Conservation (phyloP, 2,797 vertebrate genomes). For the Sorex maritimensis region DNA sequence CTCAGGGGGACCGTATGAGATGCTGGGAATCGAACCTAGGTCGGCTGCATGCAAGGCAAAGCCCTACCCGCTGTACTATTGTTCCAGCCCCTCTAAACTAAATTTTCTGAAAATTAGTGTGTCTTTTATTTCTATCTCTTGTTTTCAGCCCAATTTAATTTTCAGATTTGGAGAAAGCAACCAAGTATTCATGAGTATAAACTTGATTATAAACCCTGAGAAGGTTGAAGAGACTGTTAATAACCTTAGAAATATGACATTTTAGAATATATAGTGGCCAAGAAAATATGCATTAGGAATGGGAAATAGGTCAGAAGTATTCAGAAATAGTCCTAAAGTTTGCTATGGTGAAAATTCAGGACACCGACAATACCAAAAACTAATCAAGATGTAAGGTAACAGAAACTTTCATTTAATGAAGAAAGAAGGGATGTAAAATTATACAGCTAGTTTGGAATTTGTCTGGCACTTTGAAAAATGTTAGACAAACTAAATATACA, state of each 20-base stretch:
- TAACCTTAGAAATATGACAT: not conserved
- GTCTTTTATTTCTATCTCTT: slow-evolving; percentile 4
- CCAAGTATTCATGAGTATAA: slow-evolving; percentile 34
- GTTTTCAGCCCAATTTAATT: slow-evolving; percentile 37
- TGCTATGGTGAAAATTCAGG: not conserved
- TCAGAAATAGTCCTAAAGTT: not conserved
- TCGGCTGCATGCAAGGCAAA: too few species aligned
- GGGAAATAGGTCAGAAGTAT: not conserved
- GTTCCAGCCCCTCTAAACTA: slow-evolving; percentile 15
- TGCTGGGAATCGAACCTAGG: too few species aligned
- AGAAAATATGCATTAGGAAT: not conserved
- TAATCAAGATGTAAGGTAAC: not conserved
- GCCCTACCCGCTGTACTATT: too few species aligned
- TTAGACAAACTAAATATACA: too few species aligned
- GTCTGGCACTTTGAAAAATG: not conserved
- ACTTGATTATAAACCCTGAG: slow-evolving; percentile 35
- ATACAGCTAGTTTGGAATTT: not conserved
- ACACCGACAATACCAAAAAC: not conserved
- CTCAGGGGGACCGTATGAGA: too few species aligned
- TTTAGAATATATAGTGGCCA: slow-evolving; percentile 10
- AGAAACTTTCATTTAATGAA: slow-evolving; percentile 5
- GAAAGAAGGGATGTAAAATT: not conserved
- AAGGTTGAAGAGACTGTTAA: slow-evolving; percentile 36
- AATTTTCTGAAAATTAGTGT: slow-evolving; percentile 42
- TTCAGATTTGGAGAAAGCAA: slow-evolving; percentile 63